Percentiles rank a stretch among this genome's conserved stretches.
Evolutionary conservation across 2,113 vertebrate genomes (phyloP).

Genomic region (Dicaeum eximium): DNA sequence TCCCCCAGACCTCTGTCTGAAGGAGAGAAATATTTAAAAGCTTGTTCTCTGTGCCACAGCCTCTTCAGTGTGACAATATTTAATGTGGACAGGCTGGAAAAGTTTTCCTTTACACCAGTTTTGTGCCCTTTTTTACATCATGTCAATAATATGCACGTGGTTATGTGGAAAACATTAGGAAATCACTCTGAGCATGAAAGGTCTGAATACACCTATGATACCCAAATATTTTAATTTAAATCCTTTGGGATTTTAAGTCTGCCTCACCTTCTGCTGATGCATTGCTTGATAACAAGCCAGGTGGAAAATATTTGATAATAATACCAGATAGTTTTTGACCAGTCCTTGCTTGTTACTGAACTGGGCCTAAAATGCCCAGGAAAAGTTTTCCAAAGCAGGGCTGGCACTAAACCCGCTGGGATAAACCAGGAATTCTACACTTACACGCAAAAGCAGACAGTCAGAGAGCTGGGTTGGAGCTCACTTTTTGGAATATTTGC

Average conservation of each 20-base stretch:
- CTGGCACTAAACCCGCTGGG: not conserved
- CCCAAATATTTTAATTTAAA: not conserved
- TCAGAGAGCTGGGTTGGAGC: not conserved
- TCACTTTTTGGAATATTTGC: not conserved
- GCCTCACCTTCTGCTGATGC: not conserved
- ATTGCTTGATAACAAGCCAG: not conserved
- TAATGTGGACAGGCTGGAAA: not conserved
- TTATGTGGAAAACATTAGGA: not conserved
- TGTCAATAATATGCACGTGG: rapidly evolving
- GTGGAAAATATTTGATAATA: not conserved
- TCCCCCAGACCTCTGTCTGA: not conserved
- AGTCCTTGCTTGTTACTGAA: not conserved
- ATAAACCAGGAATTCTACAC: not conserved
- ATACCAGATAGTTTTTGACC: not conserved
- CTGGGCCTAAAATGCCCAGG: not conserved
- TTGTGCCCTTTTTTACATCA: not conserved
- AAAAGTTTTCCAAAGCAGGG: not conserved
- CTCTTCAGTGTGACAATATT: not conserved
- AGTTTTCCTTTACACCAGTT: not conserved
- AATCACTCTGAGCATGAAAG: not conserved
- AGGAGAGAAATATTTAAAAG: not conserved
- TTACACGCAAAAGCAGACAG: not conserved
- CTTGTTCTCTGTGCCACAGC: not conserved
- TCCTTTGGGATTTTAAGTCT: not conserved
- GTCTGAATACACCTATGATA: rapidly evolving